These are phyloP conservation scores for Pristis pectinata DNA, from an alignment of 2,797 vertebrate genomes.

Conservation along the genomic window DNA sequence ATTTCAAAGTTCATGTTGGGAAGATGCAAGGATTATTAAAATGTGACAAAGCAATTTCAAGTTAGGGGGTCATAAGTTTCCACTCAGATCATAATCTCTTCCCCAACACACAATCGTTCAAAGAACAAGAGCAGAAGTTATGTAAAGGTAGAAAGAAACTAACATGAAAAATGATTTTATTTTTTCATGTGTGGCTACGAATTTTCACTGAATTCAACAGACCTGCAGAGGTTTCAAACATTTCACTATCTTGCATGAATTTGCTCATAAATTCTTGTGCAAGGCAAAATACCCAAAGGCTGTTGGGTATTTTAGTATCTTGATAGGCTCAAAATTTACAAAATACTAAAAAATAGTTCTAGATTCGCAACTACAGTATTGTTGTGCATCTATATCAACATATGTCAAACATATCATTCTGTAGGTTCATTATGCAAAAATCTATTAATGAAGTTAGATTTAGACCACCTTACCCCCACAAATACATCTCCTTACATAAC, in stretches of 20 bases:
- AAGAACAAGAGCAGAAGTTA: no score
- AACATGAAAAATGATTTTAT: background rate
- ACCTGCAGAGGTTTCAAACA: background rate
- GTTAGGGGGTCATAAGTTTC: background rate
- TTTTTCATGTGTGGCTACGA: background rate
- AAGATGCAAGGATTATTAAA: background rate
- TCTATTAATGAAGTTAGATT: background rate
- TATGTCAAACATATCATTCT: background rate
- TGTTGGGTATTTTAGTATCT: background rate
- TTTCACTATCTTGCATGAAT: background rate
- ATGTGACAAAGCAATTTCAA: background rate
- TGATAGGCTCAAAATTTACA: background rate
- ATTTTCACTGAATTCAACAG: background rate
- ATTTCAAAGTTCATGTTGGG: background rate
- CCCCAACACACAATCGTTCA: no score
- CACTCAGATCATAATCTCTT: background rate
- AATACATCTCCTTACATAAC: constrained; percentile 46
- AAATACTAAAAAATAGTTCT: background rate
- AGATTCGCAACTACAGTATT: background rate
- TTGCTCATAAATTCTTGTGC: background rate
- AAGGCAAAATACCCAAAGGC: background rate
- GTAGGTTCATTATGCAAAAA: background rate
- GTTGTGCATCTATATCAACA: background rate
- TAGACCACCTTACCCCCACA: constrained; percentile 23
- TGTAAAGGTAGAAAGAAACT: background rate